A percentile compares a stretch with the other conserved stretches of the same genome.
phyloP scores from a whole-genome alignment of 2,888 invertebrate species.

The Taenaris catops region DNA sequence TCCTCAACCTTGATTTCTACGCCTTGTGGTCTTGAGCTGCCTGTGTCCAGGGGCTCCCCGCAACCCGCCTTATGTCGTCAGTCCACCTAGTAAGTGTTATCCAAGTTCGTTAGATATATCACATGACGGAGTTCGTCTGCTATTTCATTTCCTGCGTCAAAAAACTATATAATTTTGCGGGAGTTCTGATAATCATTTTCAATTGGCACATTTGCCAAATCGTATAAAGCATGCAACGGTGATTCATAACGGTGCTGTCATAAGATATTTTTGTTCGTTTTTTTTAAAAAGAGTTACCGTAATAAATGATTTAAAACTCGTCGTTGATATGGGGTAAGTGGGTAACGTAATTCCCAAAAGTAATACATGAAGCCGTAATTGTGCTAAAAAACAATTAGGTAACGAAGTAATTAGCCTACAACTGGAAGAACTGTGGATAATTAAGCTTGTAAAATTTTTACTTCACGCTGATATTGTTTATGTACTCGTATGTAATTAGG shows the following conservation, averaged over 20 bases:
- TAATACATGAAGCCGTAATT: too few species aligned
- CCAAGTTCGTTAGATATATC: too few species aligned
- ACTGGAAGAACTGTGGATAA: constrained; percentile 9
- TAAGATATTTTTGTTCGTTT: constrained; percentile 16
- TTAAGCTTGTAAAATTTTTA: constrained; percentile 6
- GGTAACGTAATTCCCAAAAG: constrained; percentile 18
- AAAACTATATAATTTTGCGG: too few species aligned
- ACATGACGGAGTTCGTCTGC: too few species aligned
- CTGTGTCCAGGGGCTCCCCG: too few species aligned
- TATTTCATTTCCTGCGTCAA: too few species aligned
- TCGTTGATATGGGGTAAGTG: constrained; percentile 14
- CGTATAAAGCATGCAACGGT: constrained; percentile 25
- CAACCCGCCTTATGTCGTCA: too few species aligned
- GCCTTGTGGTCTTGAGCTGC: too few species aligned
- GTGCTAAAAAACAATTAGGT: constrained; percentile 2
- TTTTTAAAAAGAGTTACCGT: constrained; percentile 13
- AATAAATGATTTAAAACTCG: constrained; percentile 18
- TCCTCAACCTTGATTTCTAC: too few species aligned
- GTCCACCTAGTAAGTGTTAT: too few species aligned
- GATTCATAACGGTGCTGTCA: constrained; percentile 24
- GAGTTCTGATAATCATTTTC: too few species aligned
- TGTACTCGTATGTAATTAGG: constrained; percentile 3
- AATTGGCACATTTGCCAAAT: too few species aligned
- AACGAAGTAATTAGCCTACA: constrained; percentile 14
- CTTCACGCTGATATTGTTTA: constrained; percentile 1